Evolutionary conservation across 1,140 invertebrate genomes (phyloP).

Genomic region (Orchestia grillus): DNA sequence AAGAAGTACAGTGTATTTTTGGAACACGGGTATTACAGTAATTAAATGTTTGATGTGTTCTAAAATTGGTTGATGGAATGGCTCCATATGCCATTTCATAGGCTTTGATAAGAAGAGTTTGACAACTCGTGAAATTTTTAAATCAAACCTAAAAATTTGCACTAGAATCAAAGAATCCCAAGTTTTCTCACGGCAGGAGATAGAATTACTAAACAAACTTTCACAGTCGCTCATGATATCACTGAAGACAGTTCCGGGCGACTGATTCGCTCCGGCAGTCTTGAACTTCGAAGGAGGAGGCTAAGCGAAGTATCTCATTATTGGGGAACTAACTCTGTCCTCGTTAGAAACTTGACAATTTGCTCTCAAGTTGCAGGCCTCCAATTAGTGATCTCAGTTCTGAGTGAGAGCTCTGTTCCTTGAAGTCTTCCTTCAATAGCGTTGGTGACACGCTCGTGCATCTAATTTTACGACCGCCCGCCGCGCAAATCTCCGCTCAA

Average conservation of each 20-base stretch:
- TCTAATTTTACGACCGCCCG: neutral
- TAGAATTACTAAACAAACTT: neutral
- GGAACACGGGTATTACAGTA: neutral
- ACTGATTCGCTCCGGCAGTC: neutral
- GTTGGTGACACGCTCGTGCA: neutral
- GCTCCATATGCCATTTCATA: neutral
- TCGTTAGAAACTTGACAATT: neutral
- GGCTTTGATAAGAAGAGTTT: neutral
- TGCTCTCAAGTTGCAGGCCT: neutral
- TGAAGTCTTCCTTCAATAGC: neutral
- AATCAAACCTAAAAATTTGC: neutral
- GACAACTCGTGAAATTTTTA: neutral
- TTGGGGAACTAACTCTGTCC: neutral
- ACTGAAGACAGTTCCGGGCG: neutral
- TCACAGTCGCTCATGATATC: neutral
- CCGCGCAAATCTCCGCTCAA: neutral
- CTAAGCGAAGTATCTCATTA: conserved; percentile 1
- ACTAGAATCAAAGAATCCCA: neutral
- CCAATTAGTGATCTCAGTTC: neutral
- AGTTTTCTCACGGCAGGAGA: neutral
- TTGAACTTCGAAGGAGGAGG: neutral
- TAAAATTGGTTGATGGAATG: neutral
- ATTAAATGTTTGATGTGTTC: neutral
- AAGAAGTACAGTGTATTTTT: neutral
- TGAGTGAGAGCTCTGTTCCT: neutral